A percentile compares a stretch with the other conserved stretches of the same genome.
These are phyloP conservation scores for Pedionomus torquatus DNA, from an alignment of 2,113 vertebrate genomes.

Conservation along the genomic window DNA sequence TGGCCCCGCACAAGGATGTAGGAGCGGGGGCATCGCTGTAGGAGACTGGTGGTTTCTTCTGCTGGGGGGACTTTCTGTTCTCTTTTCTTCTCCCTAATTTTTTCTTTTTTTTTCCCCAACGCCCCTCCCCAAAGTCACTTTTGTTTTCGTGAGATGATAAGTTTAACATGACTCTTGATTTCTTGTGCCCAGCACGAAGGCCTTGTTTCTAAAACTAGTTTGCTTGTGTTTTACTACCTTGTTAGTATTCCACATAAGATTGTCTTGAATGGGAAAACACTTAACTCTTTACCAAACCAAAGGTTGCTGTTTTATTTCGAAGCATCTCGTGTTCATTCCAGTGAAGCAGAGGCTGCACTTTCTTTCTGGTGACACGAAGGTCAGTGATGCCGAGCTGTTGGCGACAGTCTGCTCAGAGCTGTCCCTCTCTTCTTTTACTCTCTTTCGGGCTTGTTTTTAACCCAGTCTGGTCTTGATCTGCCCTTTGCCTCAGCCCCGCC, in stretches of 20 bases:
- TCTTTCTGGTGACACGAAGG: conserved; percentile 73
- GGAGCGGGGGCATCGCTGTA: not conserved
- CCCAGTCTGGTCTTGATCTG: conserved; percentile 41
- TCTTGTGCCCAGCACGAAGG: conserved; percentile 74
- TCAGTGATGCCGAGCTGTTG: conserved; percentile 64
- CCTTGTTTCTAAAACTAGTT: conserved; percentile 72
- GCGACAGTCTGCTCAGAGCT: conserved; percentile 63
- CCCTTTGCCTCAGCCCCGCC: conserved; percentile 40
- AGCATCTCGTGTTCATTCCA: conserved; percentile 78
- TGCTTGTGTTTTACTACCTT: conserved; percentile 73
- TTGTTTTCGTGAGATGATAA: conserved; percentile 48
- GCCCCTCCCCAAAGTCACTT: conserved; percentile 5
- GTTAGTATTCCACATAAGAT: conserved; percentile 71
- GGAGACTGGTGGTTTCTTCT: not conserved
- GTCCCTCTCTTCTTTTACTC: conserved; percentile 40
- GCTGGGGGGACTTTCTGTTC: not conserved
- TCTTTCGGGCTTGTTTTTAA: conserved; percentile 59
- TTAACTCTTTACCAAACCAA: conserved; percentile 80
- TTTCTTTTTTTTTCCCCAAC: not conserved
- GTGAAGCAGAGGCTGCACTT: conserved; percentile 76
- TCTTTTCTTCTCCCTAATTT: not conserved
- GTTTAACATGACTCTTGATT: conserved; percentile 70
- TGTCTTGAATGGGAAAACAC: conserved; percentile 75
- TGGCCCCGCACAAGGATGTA: fast-evolving
- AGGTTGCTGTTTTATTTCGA: conserved; percentile 78